Evolutionary conservation across 2,797 vertebrate species (phyloP).

Genomic region (Spinus olivaceus): DNA sequence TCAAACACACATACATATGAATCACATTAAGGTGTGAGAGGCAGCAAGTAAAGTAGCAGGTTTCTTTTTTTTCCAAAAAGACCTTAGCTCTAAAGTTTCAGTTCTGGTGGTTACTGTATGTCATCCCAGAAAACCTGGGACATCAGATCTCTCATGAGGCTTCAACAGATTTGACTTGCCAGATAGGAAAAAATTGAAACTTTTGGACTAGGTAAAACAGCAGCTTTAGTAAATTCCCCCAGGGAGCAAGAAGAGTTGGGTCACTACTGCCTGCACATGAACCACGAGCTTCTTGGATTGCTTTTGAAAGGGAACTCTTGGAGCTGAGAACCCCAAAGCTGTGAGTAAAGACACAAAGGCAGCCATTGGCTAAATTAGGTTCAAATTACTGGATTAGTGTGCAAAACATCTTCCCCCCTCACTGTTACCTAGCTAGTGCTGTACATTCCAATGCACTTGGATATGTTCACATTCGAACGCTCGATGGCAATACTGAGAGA

Average conservation of each 20-base stretch:
- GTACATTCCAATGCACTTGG: constrained; percentile 53
- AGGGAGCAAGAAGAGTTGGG: constrained; percentile 52
- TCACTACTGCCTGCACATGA: constrained; percentile 61
- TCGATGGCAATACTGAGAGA: constrained; percentile 24
- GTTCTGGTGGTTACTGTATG: constrained; percentile 49
- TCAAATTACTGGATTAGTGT: constrained; percentile 46
- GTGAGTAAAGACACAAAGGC: constrained; percentile 60
- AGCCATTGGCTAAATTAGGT: constrained; percentile 56
- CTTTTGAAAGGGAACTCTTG: constrained; percentile 55
- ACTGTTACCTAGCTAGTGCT: constrained; percentile 26
- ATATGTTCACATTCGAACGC: constrained; percentile 48
- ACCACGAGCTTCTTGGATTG: constrained; percentile 51
- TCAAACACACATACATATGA: constrained; percentile 73
- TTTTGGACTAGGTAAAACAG: constrained; percentile 71
- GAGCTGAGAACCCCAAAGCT: constrained; percentile 64
- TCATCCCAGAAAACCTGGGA: constrained; percentile 21
- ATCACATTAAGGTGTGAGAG: constrained; percentile 80
- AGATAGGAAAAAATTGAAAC: constrained; percentile 65
- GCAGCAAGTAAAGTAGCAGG: constrained; percentile 75
- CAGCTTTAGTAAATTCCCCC: constrained; percentile 69
- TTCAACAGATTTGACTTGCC: constrained; percentile 43
- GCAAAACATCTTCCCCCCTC: constrained; percentile 29
- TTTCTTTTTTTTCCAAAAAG: constrained; percentile 54
- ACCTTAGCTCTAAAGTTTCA: constrained; percentile 68
- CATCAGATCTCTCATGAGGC: constrained; percentile 14